These are phyloP conservation scores for Paradoxurus hermaphroditus DNA, from an alignment of 2,113 vertebrate species.

Conservation along the genomic window DNA sequence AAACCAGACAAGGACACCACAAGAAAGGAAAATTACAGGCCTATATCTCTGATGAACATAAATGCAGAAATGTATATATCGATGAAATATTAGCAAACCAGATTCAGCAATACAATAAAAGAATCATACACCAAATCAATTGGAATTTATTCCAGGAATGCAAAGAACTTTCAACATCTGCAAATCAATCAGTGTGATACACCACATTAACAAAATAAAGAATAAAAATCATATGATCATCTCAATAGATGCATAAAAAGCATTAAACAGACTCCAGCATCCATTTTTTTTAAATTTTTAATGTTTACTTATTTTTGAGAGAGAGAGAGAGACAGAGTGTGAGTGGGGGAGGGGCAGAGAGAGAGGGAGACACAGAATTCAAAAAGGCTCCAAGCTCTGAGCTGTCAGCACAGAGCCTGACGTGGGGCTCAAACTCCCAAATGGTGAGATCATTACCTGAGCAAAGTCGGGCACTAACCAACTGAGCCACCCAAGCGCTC, in stretches of 20 bases:
- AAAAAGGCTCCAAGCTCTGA: too few species aligned
- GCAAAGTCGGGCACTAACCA: too few species aligned
- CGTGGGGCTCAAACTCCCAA: too few species aligned
- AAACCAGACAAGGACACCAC: neutral
- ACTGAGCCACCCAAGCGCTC: too few species aligned
- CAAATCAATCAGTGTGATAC: neutral
- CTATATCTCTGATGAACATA: neutral
- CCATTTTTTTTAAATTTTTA: too few species aligned
- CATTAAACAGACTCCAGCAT: neutral
- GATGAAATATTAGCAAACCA: neutral
- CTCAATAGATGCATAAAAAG: neutral
- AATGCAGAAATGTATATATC: neutral
- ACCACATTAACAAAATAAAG: neutral
- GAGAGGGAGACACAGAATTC: too few species aligned
- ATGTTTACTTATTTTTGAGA: too few species aligned
- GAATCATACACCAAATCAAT: neutral
- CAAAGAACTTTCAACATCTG: neutral
- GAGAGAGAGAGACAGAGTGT: too few species aligned
- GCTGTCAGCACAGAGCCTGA: too few species aligned
- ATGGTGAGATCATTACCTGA: too few species aligned
- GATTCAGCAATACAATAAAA: neutral
- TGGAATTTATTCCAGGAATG: neutral
- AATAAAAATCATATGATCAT: neutral
- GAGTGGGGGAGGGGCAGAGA: too few species aligned
- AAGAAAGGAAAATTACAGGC: neutral